Percentiles rank a stretch among this genome's conserved stretches.
phyloP scores from a whole-genome alignment of 1,140 invertebrate species.

The Drosophila willistoni region DNA sequence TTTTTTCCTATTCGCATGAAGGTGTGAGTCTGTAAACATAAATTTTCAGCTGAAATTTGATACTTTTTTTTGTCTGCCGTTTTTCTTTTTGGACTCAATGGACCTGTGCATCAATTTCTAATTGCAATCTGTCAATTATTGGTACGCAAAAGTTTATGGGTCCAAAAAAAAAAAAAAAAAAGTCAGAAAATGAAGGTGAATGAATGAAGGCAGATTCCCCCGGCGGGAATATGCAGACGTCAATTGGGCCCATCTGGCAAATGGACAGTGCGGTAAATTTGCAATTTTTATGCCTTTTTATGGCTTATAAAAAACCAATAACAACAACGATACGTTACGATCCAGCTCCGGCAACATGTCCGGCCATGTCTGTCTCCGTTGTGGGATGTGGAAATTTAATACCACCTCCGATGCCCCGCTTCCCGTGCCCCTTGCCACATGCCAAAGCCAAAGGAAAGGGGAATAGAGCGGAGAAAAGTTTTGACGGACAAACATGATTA shows the following conservation, averaged over 20 bases:
- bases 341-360: conserved; percentile 8
- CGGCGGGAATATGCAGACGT: conserved; percentile 47
- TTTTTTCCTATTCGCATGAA: neutral
- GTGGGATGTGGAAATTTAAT: conserved; percentile 31
- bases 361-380: neutral
- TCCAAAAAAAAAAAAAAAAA: conserved; percentile 22
- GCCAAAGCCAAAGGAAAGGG: conserved; percentile 19
- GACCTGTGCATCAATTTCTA: conserved; percentile 71
- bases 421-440: too few relatives aligned
- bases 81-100: conserved; percentile 36
- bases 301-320: conserved; percentile 80
- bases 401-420: neutral
- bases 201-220: conserved; percentile 32
- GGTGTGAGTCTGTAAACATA: conserved; percentile 17
- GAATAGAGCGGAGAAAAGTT: conserved; percentile 9
- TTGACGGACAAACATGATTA: conserved; percentile 67
- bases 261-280: conserved; percentile 67
- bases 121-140: conserved; percentile 78
- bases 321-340: conserved; percentile 48
- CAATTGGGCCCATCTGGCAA: conserved; percentile 71
- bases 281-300: conserved; percentile 69
- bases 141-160: conserved; percentile 47
- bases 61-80: conserved; percentile 41
- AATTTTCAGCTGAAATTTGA: conserved; percentile 47
- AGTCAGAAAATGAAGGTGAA: neutral